phyloP scores from a whole-genome alignment of 2,888 invertebrate genomes.

The Dinocampus coccinellae region DNA sequence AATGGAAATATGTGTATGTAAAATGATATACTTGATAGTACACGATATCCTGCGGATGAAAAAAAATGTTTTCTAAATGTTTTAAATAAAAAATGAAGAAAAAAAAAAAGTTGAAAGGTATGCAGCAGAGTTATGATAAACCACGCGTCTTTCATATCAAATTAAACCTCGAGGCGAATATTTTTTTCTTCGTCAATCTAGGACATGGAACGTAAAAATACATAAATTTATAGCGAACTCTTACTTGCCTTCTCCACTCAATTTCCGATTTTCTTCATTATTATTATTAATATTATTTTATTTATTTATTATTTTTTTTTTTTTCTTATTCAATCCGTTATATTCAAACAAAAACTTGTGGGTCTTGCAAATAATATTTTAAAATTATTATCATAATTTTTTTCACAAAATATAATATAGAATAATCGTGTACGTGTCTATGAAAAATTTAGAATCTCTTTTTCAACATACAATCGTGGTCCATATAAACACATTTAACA shows the following conservation, averaged over 20 bases:
- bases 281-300: too few relatives aligned
- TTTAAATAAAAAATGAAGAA: background rate
- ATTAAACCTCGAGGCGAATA: conserved; percentile 13
- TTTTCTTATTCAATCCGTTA: too few relatives aligned
- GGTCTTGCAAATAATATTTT: too few relatives aligned
- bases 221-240: too few relatives aligned
- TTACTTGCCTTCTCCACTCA: too few relatives aligned
- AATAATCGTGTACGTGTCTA: background rate
- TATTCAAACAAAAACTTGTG: background rate
- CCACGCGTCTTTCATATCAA: conserved; percentile 1
- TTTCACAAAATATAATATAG: background rate
- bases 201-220: conserved; percentile 14
- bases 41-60: too few relatives aligned
- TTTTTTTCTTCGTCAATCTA: background rate
- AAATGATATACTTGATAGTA: too few relatives aligned
- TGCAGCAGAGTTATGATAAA: background rate
- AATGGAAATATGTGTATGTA: too few relatives aligned
- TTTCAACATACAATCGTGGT: background rate
- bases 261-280: too few relatives aligned
- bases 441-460: background rate
- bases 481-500: background rate
- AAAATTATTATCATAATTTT: too few relatives aligned
- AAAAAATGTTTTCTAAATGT: background rate
- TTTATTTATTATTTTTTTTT: too few relatives aligned
- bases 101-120: conserved; percentile 5